Evolutionary conservation across 1,140 invertebrate species (phyloP).

Genomic region (Lethrus apterus): DNA sequence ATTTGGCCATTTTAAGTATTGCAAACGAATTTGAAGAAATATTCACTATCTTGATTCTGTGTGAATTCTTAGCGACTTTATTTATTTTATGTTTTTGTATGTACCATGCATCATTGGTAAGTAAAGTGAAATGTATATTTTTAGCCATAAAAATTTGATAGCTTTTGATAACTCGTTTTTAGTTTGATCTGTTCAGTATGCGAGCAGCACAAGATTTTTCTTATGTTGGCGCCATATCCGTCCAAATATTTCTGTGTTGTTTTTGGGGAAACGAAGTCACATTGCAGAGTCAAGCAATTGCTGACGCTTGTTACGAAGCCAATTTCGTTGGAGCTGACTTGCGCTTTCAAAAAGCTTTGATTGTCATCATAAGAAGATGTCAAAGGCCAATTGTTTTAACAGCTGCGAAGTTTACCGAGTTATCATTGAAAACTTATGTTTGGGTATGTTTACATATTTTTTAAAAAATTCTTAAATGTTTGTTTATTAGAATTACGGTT

Average conservation of each 20-base stretch:
- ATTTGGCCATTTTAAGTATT: slow-evolving; percentile 3
- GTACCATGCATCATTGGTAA: slow-evolving; percentile 11
- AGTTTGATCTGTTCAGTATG: neutral
- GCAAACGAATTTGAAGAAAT: slow-evolving; percentile 3
- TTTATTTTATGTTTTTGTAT: slow-evolving; percentile 10
- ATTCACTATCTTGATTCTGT: slow-evolving; percentile 6
- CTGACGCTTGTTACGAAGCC: slow-evolving; percentile 9
- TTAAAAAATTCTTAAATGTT: too few relatives aligned
- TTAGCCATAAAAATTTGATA: too few relatives aligned
- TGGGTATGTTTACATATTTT: slow-evolving; percentile 6
- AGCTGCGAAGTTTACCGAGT: slow-evolving; percentile 14
- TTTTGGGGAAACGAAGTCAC: slow-evolving; percentile 15
- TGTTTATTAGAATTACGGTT: too few relatives aligned
- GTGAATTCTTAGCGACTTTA: slow-evolving; percentile 1
- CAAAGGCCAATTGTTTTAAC: slow-evolving; percentile 11
- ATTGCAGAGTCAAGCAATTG: slow-evolving; percentile 11
- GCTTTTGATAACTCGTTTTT: neutral
- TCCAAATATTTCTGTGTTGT: slow-evolving; percentile 6
- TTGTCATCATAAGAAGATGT: slow-evolving; percentile 17
- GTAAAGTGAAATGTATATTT: neutral
- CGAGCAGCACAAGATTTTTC: slow-evolving; percentile 1
- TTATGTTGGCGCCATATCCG: neutral
- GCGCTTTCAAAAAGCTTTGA: slow-evolving; percentile 1
- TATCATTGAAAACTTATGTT: slow-evolving; percentile 9
- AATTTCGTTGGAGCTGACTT: slow-evolving; percentile 5